Evolutionary conservation across 2,113 vertebrate genomes (phyloP), one percentile per base, ranked within the genome.

Genomic region (Pseudorectes ferrugineus): DNA sequence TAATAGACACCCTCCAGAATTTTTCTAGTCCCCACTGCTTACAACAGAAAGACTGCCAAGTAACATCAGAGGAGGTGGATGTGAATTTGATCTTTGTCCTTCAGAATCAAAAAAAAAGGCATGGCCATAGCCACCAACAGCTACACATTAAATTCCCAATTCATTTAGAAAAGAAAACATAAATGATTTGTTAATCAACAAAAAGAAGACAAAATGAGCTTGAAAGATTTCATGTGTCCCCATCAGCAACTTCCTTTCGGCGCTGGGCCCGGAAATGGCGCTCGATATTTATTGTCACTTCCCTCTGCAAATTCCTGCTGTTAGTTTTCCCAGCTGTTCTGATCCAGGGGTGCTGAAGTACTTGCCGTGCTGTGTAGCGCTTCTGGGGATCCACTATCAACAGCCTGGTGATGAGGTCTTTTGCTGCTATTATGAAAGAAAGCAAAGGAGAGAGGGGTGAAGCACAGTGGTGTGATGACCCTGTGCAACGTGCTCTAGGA

Each of bases 341-440:
- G 85, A 99, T 98, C 99, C 99, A 99, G 36, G 97, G 97, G 72
- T 99, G 98, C 95, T 98, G 98, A 70, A 99, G 97, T 8, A 98
- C 98, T 88, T 99, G 98, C 40, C 97, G 97, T 52, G 99, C 99
- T 3, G 98, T 99, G 93, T 99, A 98, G 73, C 99, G 98, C 81
- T 98, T 97, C 62, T 97, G 97, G 33, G 98, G 98, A 66, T 99
- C 98, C 21, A 98, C 97, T 95, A 99, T 98, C 95, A 99, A 95
- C 87, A 99, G 97, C 93, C 97, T 98, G 92, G 95, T 98, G 85
- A 99, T 98, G 67, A 99, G 98, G 90, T 97, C 98, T 98, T 98
- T 99, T 93, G 98, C 99, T 92, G 97, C 98, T 98, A 4, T 95
- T 66, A n/a, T 10, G 29, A 20, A 78, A 83, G 57, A 36, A 72